These are phyloP conservation scores for Meandrina meandrites DNA, from an alignment of 92 coral and sea anemone genomes.

Conservation along the genomic window DNA sequence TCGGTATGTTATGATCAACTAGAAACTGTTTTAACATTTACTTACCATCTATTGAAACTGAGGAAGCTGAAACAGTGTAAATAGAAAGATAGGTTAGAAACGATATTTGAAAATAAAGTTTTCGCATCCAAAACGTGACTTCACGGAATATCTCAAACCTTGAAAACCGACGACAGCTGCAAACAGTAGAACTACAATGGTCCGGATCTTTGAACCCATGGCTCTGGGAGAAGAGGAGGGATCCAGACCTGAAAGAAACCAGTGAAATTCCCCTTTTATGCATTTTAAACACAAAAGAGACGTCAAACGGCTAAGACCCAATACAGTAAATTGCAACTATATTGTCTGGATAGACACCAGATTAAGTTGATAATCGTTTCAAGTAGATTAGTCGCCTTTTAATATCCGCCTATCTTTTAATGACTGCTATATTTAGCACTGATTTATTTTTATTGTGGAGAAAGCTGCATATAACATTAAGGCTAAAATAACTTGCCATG, in stretches of 20 bases:
- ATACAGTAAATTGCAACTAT: not conserved
- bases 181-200: not conserved
- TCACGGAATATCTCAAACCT: not conserved
- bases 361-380: not conserved
- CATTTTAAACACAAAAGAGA: not conserved
- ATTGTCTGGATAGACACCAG: not conserved
- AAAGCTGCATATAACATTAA: no score
- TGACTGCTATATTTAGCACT: no score
- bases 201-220: not conserved
- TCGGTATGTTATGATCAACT: not conserved
- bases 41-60: not conserved
- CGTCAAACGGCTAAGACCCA: not conserved
- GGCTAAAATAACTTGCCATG: no score
- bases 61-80: not conserved
- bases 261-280: not conserved
- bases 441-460: no score
- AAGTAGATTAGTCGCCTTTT: not conserved
- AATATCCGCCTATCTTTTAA: no score
- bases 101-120: no score
- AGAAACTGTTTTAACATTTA: not conserved
- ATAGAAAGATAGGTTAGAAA: no score
- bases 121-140: not conserved
- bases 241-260: not conserved
- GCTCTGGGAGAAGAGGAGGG: not conserved
- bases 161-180: not conserved